Evolutionary conservation across 2,113 vertebrate genomes (phyloP).

Genomic region (Thryonomys swinderianus): DNA sequence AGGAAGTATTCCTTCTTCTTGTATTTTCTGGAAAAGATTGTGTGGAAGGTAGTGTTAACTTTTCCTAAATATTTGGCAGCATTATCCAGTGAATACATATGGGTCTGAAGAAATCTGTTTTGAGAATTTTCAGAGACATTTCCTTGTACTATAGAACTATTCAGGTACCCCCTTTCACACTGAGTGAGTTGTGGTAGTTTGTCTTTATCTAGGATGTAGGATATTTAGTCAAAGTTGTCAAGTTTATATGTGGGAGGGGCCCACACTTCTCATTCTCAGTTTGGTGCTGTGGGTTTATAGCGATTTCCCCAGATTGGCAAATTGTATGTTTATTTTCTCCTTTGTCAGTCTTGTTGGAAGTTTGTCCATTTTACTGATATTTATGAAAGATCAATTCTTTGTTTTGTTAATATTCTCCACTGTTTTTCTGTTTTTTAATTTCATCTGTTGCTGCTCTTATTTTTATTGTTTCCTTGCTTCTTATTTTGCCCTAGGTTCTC

Average conservation of each 20-base stretch:
- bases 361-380: not conserved
- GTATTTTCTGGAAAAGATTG: not conserved
- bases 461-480: not conserved
- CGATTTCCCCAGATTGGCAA: not conserved
- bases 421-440: not conserved
- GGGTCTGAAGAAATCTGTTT: not conserved
- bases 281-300: fast-evolving
- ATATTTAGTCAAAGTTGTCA: no score
- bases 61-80: not conserved
- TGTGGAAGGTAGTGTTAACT: not conserved
- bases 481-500: not conserved
- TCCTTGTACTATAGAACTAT: not conserved
- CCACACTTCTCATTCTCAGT: not conserved
- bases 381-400: not conserved
- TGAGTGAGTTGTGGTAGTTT: no score
- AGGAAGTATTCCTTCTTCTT: not conserved
- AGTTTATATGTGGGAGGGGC: not conserved
- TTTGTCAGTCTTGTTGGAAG: not conserved
- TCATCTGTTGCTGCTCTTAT: not conserved
- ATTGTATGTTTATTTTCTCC: not conserved
- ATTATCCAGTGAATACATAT: not conserved
- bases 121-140: not conserved
- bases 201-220: not conserved
- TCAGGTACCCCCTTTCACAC: not conserved
- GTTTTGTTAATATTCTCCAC: not conserved